Percentiles rank a stretch among this genome's conserved stretches.
These are phyloP conservation scores for Pholis gunnellus DNA, from an alignment of 2,113 vertebrate genomes.

Conservation along the genomic window DNA sequence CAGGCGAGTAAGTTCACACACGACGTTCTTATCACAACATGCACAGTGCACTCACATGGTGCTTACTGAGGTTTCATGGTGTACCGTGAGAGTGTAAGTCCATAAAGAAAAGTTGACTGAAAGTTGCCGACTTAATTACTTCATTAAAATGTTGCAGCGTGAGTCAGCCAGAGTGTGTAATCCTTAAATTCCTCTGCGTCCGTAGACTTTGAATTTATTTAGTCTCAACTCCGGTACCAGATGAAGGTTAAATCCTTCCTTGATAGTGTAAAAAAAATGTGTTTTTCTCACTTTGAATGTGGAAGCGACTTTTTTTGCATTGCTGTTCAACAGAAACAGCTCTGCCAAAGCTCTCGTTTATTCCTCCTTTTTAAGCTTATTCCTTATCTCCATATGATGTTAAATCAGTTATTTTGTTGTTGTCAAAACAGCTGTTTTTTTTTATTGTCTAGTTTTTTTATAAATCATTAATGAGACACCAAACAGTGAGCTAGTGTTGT, in stretches of 20 bases:
- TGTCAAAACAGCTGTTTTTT: conserved; percentile 6
- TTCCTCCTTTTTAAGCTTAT: neutral
- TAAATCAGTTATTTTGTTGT: conserved; percentile 9
- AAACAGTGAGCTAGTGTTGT: conserved; percentile 13
- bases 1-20: neutral
- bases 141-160: neutral
- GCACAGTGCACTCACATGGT: neutral
- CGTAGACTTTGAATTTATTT: conserved; percentile 25
- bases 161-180: neutral
- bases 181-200: neutral
- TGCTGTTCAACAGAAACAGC: neutral
- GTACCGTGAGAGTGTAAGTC: conserved; percentile 7
- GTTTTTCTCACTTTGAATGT: conserved; percentile 30
- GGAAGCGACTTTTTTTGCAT: neutral
- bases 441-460: conserved; percentile 15
- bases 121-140: conserved; percentile 10
- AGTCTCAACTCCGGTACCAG: conserved; percentile 40
- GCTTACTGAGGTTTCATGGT: neutral
- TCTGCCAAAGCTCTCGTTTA: conserved; percentile 28
- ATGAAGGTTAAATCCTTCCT: neutral
- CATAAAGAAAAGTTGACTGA: conserved; percentile 23
- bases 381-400: conserved; percentile 9
- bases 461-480: neutral
- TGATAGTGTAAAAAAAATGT: neutral
- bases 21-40: neutral